A percentile compares a stretch with the other conserved stretches of the same genome.
phyloP scores from a whole-genome alignment of 2,888 invertebrate genomes.

The Pseudococcus viburni region DNA sequence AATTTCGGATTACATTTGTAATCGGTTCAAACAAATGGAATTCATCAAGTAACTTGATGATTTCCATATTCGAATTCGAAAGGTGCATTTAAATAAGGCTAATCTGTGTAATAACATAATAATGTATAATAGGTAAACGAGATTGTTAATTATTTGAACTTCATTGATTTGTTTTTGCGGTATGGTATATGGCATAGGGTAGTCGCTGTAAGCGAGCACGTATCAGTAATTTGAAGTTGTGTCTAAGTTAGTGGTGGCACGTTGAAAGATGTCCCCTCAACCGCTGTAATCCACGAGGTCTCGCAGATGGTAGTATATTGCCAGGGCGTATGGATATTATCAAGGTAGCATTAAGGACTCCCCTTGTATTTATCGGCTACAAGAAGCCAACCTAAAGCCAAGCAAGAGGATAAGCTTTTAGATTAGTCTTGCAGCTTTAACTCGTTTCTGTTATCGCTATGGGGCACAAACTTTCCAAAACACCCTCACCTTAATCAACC shows the following conservation, averaged over 20 bases:
- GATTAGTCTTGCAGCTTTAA: constrained; percentile 61
- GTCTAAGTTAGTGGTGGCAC: constrained; percentile 29
- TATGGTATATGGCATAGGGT: background rate
- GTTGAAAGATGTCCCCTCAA: constrained; percentile 47
- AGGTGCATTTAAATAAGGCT: background rate
- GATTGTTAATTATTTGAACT: constrained; percentile 35
- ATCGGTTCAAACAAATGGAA: background rate
- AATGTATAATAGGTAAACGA: background rate
- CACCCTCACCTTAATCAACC: constrained; percentile 65
- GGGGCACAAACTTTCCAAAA: constrained; percentile 63
- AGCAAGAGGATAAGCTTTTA: constrained; percentile 57
- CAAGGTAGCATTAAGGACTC: constrained; percentile 60
- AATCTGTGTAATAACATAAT: background rate
- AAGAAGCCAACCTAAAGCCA: constrained; percentile 31
- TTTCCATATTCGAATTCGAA: too few relatives aligned
- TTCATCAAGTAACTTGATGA: background rate
- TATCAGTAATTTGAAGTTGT: constrained; percentile 47
- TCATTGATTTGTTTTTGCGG: constrained; percentile 19
- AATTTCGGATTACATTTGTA: background rate
- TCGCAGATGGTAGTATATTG: constrained; percentile 34
- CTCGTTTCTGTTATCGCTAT: constrained; percentile 63
- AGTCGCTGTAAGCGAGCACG: constrained; percentile 9
- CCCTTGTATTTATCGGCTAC: constrained; percentile 43
- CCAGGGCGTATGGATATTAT: constrained; percentile 59
- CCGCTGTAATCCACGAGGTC: constrained; percentile 40